A percentile compares a stretch with the other conserved stretches of the same genome.
These are phyloP conservation scores for Arremon aurantiirostris DNA, from an alignment of 2,797 vertebrate genomes.

Conservation along the genomic window DNA sequence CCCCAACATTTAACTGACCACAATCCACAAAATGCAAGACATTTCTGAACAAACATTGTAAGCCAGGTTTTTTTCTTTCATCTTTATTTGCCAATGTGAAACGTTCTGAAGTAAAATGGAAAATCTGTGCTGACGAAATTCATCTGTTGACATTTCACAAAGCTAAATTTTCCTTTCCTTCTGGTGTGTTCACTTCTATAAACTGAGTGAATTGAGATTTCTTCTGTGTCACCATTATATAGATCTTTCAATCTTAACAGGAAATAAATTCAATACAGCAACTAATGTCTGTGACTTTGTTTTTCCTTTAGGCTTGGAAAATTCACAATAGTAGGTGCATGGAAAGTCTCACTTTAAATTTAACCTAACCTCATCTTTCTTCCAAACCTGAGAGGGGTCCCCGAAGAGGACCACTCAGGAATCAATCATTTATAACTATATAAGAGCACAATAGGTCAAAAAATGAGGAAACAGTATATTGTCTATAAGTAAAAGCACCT, in stretches of 20 bases:
- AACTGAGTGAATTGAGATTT: not conserved
- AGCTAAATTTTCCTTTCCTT: not conserved
- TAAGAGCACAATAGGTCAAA: slow-evolving; percentile 31
- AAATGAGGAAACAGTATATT: slow-evolving; percentile 47
- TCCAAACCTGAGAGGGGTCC: not conserved
- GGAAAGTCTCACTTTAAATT: not conserved
- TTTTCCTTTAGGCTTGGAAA: slow-evolving; percentile 23
- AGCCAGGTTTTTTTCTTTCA: not conserved
- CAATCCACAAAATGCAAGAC: not conserved
- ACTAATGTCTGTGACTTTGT: slow-evolving; percentile 18
- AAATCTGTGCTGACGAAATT: not conserved
- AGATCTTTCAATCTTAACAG: slow-evolving; percentile 47
- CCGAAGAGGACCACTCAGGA: not conserved
- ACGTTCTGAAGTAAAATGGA: not conserved
- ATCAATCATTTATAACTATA: slow-evolving; percentile 21
- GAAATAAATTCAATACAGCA: slow-evolving; percentile 38
- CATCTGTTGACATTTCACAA: not conserved
- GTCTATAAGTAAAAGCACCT: not conserved
- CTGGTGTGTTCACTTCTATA: not conserved
- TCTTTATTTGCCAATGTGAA: not conserved
- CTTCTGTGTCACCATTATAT: not conserved
- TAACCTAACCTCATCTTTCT: not conserved
- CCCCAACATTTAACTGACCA: not conserved
- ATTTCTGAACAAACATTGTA: not conserved
- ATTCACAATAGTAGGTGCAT: not conserved